A percentile compares a stretch with the other conserved stretches of the same genome.
phyloP scores from a whole-genome alignment of 2,797 vertebrate genomes.

The Xenops minutus region DNA sequence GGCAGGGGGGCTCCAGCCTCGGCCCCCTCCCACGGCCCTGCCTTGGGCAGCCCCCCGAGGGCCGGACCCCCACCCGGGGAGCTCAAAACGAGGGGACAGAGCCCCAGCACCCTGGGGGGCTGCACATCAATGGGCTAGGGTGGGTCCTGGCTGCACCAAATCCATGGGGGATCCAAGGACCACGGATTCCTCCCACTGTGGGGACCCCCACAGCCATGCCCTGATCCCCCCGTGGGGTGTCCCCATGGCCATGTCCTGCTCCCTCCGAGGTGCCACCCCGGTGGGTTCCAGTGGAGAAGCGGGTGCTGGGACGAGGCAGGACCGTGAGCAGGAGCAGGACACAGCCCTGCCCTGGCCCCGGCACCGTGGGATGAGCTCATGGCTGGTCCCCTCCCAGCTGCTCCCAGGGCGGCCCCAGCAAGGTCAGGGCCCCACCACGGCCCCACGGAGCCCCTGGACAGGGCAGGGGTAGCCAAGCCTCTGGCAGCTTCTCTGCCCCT shows the following conservation, averaged over 20 bases:
- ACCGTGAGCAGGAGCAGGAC: accelerated
- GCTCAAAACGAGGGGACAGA: background rate
- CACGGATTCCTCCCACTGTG: too few species aligned
- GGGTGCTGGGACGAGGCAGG: background rate
- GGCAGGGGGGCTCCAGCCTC: background rate
- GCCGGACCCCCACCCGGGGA: accelerated
- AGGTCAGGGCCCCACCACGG: background rate
- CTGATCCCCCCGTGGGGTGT: background rate
- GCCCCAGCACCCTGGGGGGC: background rate
- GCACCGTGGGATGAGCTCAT: background rate
- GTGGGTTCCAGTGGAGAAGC: accelerated
- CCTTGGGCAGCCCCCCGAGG: background rate
- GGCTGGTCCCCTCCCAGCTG: background rate
- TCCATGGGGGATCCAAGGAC: background rate
- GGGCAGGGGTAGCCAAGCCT: background rate
- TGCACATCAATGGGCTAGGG: accelerated
- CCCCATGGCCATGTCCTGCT: accelerated
- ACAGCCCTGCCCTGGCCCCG: background rate
- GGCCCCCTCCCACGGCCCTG: background rate
- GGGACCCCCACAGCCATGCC: accelerated
- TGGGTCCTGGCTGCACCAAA: accelerated
- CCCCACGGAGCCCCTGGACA: accelerated
- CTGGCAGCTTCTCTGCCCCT: background rate
- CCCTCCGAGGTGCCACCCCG: accelerated
- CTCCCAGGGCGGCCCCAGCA: background rate